Conservation (phyloP, 1,140 invertebrate genomes). For the Araneus ventricosus region DNA sequence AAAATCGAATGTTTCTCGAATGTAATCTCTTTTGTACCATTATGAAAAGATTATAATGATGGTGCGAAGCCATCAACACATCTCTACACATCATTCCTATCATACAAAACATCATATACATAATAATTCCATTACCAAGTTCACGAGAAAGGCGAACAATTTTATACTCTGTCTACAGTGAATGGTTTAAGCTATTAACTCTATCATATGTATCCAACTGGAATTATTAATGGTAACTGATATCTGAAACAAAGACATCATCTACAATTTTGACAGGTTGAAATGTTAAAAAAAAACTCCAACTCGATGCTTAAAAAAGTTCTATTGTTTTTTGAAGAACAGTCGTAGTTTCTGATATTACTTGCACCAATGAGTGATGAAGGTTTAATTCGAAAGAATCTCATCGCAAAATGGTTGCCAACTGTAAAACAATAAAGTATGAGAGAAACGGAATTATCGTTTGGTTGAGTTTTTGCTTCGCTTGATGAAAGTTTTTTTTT, state of each 20-base stretch:
- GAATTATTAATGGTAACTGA: not conserved
- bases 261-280: conserved; percentile 24
- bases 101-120: conserved; percentile 12
- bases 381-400: not conserved
- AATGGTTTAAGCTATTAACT: not conserved
- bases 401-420: not conserved
- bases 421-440: not conserved
- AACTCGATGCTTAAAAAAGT: not conserved
- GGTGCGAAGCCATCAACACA: not conserved
- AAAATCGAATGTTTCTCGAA: not conserved
- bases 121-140: conserved; percentile 55
- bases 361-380: not conserved
- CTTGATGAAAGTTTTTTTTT: not conserved
- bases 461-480: not conserved
- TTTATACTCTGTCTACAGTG: not conserved
- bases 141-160: not conserved
- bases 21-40: not conserved
- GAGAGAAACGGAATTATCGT: not conserved
- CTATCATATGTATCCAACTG: not conserved
- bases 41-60: not conserved
- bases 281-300: not conserved
- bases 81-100: not conserved
- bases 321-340: not conserved
- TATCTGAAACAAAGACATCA: conserved; percentile 8
- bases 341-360: not conserved